Evolutionary conservation across 2,888 invertebrate species (phyloP).

Genomic region (Euplexia lucipara): DNA sequence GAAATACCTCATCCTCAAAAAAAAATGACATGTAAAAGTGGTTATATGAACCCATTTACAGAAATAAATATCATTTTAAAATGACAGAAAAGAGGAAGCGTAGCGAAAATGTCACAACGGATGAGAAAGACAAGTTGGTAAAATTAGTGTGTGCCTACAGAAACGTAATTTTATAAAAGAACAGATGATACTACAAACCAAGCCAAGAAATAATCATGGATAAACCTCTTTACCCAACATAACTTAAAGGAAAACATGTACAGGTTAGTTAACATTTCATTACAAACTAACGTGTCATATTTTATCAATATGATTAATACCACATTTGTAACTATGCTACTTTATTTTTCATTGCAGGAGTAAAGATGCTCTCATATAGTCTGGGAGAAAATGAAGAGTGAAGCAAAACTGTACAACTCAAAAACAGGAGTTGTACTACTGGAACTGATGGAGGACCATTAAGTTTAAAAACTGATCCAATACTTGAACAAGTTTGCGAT

Average conservation of each 20-base stretch:
- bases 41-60: too few species aligned
- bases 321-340: not conserved
- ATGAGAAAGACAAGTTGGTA: not conserved
- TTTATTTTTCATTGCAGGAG: not conserved
- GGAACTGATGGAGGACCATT: slow-evolving; percentile 46
- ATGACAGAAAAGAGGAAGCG: too few species aligned
- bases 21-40: too few species aligned
- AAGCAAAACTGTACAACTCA: slow-evolving; percentile 33
- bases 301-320: not conserved
- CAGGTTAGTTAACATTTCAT: too few species aligned
- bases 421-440: slow-evolving; percentile 7
- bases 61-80: too few species aligned
- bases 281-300: too few species aligned
- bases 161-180: not conserved
- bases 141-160: not conserved
- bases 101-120: too few species aligned
- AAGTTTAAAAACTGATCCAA: slow-evolving; percentile 33
- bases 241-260: not conserved
- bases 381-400: slow-evolving; percentile 44
- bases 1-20: too few species aligned
- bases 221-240: not conserved
- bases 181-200: not conserved
- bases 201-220: not conserved
- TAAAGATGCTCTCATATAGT: slow-evolving; percentile 39
- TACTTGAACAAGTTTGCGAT: slow-evolving; percentile 39